These are phyloP conservation scores for Mesitornis unicolor DNA, from an alignment of 2,113 vertebrate genomes.

Conservation along the genomic window DNA sequence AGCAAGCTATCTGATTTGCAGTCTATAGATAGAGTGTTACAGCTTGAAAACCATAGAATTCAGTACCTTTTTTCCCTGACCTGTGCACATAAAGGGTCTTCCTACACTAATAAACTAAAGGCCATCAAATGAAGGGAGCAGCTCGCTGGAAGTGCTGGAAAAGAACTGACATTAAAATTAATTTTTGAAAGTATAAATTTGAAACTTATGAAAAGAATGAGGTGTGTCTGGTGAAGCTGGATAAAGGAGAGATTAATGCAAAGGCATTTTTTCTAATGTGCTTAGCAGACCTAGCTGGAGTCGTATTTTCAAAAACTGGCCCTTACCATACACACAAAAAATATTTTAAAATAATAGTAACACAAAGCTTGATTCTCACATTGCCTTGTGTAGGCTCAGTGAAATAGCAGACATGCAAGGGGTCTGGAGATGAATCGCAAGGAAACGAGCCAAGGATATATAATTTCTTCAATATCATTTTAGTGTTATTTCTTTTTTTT, in stretches of 20 bases:
- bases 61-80: not conserved
- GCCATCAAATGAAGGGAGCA: not conserved
- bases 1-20: not conserved
- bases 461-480: slow-evolving; percentile 13
- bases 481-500: not conserved
- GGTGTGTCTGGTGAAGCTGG: not conserved
- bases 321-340: not conserved
- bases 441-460: not conserved
- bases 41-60: not conserved
- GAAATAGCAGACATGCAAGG: slow-evolving; percentile 23
- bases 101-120: not conserved
- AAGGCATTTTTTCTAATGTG: not conserved
- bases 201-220: not conserved
- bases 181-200: not conserved
- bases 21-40: not conserved
- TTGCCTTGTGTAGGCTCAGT: not conserved
- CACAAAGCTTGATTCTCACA: not conserved
- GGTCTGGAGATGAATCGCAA: slow-evolving; percentile 29
- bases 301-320: slow-evolving; percentile 11
- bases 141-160: not conserved
- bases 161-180: not conserved
- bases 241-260: not conserved
- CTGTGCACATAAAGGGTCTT: not conserved
- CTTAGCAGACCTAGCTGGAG: slow-evolving; percentile 13
- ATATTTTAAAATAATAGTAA: not conserved